These are phyloP conservation scores for Lasioglossum albipes DNA, from an alignment of 1,140 invertebrate genomes.

Conservation along the genomic window DNA sequence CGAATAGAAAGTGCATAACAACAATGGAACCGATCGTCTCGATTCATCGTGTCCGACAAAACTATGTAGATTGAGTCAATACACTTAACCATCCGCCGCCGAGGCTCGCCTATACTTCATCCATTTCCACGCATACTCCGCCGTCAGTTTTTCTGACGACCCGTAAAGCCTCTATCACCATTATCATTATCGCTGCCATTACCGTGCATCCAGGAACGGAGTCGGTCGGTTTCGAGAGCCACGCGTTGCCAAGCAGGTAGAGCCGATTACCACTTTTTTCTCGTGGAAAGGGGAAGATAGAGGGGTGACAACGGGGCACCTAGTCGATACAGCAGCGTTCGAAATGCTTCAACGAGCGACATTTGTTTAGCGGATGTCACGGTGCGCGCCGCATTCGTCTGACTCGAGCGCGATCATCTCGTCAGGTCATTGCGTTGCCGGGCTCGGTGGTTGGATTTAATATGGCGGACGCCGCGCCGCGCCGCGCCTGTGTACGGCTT, in stretches of 20 bases:
- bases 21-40: slow-evolving; percentile 39
- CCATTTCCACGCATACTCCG: slow-evolving; percentile 52
- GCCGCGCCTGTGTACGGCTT: slow-evolving; percentile 60
- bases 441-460: slow-evolving; percentile 35
- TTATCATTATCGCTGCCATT: slow-evolving; percentile 64
- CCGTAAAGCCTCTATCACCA: slow-evolving; percentile 65
- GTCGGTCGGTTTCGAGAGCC: slow-evolving; percentile 52
- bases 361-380: slow-evolving; percentile 64
- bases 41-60: slow-evolving; percentile 23
- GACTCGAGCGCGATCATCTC: slow-evolving; percentile 54
- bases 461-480: slow-evolving; percentile 30
- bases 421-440: slow-evolving; percentile 42
- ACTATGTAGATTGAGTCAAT: slow-evolving; percentile 39
- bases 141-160: slow-evolving; percentile 58
- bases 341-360: slow-evolving; percentile 56
- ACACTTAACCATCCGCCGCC: slow-evolving; percentile 34
- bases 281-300: slow-evolving; percentile 25
- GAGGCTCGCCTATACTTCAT: slow-evolving; percentile 31
- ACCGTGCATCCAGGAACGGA: slow-evolving; percentile 49
- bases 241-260: slow-evolving; percentile 44
- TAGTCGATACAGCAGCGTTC: slow-evolving; percentile 43
- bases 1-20: not conserved
- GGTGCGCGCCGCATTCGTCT: slow-evolving; percentile 46
- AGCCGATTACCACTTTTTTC: slow-evolving; percentile 40
- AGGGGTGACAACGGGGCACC: slow-evolving; percentile 31